These are phyloP conservation scores for Andrena fulva DNA, from an alignment of 2,888 invertebrate species.

Conservation along the genomic window DNA sequence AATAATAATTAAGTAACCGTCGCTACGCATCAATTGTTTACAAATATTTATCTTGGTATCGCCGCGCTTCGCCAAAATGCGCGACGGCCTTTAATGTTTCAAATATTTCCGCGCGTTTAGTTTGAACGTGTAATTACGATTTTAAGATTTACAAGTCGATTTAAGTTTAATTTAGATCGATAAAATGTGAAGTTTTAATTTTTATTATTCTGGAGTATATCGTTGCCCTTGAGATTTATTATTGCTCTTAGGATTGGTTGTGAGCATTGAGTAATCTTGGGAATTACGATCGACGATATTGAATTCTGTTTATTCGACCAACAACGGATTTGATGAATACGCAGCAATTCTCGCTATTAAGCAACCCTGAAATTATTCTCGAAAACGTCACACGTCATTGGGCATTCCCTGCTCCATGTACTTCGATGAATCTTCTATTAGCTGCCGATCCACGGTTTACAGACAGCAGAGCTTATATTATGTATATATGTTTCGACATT, in stretches of 20 bases:
- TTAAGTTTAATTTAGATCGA: too few relatives aligned
- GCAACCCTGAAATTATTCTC: neutral
- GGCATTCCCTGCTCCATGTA: neutral
- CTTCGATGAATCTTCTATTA: constrained; percentile 16
- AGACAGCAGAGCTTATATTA: constrained; percentile 9
- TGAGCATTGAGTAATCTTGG: neutral
- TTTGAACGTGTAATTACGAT: too few relatives aligned
- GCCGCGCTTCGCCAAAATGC: too few relatives aligned
- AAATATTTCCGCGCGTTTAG: too few relatives aligned
- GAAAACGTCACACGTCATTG: neutral
- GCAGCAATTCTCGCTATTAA: neutral
- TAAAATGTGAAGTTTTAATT: too few relatives aligned
- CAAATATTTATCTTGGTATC: too few relatives aligned
- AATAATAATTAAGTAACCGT: too few relatives aligned
- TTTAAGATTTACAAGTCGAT: too few relatives aligned
- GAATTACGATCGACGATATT: neutral
- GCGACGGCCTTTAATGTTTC: too few relatives aligned
- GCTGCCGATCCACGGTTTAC: neutral
- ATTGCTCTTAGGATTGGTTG: neutral
- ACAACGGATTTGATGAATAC: neutral
- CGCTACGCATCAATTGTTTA: too few relatives aligned
- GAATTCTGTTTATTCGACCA: neutral
- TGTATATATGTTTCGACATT: constrained; percentile 33
- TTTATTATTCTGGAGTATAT: too few relatives aligned
- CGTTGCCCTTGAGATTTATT: too few relatives aligned